Evolutionary conservation across 1,140 invertebrate genomes (phyloP).

Genomic region (Piezodorus guildinii): DNA sequence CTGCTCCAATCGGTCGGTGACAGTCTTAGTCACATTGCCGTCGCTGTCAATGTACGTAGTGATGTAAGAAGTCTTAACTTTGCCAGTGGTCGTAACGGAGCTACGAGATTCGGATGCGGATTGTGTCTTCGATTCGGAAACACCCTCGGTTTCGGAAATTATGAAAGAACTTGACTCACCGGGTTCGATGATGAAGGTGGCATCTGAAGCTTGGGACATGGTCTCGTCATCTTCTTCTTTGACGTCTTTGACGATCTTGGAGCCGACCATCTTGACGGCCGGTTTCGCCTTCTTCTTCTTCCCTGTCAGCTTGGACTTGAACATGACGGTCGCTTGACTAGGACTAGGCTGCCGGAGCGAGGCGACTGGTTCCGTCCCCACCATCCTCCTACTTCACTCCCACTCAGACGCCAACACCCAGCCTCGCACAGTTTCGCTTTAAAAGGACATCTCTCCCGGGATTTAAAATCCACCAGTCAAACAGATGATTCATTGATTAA

Average conservation of each 20-base stretch:
- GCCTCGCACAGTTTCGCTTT: not conserved
- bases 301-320: constrained; percentile 3
- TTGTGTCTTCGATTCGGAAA: not conserved
- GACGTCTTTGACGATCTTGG: constrained; percentile 13
- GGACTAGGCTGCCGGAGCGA: not conserved
- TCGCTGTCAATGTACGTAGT: constrained; percentile 2
- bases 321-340: not conserved
- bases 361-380: not conserved
- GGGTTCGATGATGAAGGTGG: constrained; percentile 13
- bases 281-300: constrained; percentile 6
- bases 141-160: not conserved
- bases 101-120: not conserved
- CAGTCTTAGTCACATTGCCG: not conserved
- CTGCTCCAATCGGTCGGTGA: not conserved
- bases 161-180: not conserved
- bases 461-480: not conserved
- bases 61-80: constrained; percentile 2
- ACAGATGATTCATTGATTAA: constrained; percentile 4
- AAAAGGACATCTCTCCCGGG: not conserved
- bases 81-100: not conserved
- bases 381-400: not conserved
- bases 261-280: constrained; percentile 17
- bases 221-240: constrained; percentile 3
- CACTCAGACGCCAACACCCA: constrained; percentile 3
- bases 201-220: constrained; percentile 7